phyloP scores from a whole-genome alignment of 2,797 vertebrate genomes.

The Danio tinwini region DNA sequence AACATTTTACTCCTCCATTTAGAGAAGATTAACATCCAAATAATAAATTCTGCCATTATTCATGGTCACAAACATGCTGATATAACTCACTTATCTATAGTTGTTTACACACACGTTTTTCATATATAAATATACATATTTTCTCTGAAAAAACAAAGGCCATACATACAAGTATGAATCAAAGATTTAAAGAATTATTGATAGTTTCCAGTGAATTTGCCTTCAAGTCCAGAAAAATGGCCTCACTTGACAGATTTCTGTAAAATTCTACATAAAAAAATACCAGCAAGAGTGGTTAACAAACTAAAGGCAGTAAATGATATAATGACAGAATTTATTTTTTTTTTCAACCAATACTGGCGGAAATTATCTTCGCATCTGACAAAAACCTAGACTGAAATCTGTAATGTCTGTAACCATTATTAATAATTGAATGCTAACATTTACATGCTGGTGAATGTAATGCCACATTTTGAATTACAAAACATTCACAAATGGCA shows the following conservation, averaged over 20 bases:
- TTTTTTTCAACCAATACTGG: background rate
- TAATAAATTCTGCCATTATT: background rate
- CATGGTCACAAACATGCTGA: too few relatives aligned
- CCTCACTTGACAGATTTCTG: background rate
- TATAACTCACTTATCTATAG: too few relatives aligned
- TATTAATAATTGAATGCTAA: background rate
- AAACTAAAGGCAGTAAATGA: background rate
- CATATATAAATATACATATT: too few relatives aligned
- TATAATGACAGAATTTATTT: background rate
- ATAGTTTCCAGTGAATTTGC: background rate
- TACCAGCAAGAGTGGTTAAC: background rate
- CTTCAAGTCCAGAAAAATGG: background rate
- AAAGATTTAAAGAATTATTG: background rate
- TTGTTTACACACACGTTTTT: too few relatives aligned
- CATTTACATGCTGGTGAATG: background rate
- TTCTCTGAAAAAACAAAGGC: background rate
- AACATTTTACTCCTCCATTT: background rate
- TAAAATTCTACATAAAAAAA: background rate
- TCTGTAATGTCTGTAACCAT: slow-evolving; percentile 7
- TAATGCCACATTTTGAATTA: background rate
- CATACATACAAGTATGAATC: background rate
- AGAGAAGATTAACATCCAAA: background rate
- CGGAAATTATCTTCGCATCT: background rate
- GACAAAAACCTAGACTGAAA: background rate
- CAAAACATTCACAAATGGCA: background rate